These are phyloP conservation scores for Smithornis capensis DNA, from an alignment of 2,113 vertebrate genomes.

Conservation along the genomic window DNA sequence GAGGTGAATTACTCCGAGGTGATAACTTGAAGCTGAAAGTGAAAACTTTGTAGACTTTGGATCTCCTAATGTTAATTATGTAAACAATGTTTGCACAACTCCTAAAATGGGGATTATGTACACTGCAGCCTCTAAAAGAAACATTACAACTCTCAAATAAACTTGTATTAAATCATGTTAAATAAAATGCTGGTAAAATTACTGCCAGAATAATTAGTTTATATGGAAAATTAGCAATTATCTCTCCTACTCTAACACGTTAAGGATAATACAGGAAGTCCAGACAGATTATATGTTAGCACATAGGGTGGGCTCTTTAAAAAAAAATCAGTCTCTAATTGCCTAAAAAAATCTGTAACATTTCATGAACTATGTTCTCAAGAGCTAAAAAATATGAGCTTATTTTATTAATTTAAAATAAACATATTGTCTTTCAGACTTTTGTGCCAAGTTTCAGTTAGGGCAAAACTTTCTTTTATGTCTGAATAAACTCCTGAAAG, in stretches of 20 bases:
- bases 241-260: not conserved
- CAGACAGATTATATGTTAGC: not conserved
- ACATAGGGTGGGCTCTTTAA: not conserved
- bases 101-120: conserved; percentile 11
- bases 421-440: not conserved
- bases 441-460: not conserved
- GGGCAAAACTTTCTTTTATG: conserved; percentile 6
- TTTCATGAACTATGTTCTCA: not conserved
- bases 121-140: not conserved
- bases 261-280: not conserved
- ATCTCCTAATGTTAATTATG: not conserved
- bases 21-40: conserved; percentile 17
- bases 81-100: conserved; percentile 26
- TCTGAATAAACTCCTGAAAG: not conserved
- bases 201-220: not conserved
- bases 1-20: not conserved
- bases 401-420: conserved; percentile 2
- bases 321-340: not conserved
- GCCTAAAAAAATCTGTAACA: not conserved
- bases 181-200: not conserved
- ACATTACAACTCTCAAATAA: not conserved
- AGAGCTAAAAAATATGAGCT: not conserved
- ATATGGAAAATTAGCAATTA: not conserved
- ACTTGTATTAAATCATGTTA: not conserved
- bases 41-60: conserved; percentile 24